Evolutionary conservation across 2,113 vertebrate species (phyloP).

Genomic region (Heterochromis multidens): DNA sequence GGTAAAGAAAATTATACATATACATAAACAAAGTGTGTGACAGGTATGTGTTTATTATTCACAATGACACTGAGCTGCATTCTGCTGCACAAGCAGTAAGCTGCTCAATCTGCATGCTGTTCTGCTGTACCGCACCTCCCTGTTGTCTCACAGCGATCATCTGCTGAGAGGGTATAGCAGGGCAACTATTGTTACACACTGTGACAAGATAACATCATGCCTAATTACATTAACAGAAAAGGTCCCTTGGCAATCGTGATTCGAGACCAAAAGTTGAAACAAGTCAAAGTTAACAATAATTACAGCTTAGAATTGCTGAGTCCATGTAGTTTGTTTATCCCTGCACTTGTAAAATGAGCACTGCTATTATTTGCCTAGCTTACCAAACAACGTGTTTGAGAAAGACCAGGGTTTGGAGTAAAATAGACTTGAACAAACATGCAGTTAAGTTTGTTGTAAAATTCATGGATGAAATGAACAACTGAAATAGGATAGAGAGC

Average conservation of each 20-base stretch:
- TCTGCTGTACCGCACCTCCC: constrained; percentile 30
- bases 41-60: constrained; percentile 52
- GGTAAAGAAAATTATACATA: constrained; percentile 28
- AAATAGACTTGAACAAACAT: neutral
- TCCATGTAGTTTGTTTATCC: neutral
- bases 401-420: neutral
- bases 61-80: constrained; percentile 54
- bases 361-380: neutral
- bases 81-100: constrained; percentile 59
- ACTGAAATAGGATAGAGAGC: neutral
- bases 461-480: neutral
- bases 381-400: neutral
- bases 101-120: constrained; percentile 36
- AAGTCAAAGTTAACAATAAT: neutral
- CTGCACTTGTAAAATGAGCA: neutral
- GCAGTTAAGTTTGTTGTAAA: neutral
- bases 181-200: neutral
- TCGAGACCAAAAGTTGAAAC: neutral
- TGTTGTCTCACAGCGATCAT: constrained; percentile 24
- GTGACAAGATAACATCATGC: constrained; percentile 25
- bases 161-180: constrained; percentile 9
- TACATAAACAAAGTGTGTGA: constrained; percentile 35
- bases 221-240: constrained; percentile 40
- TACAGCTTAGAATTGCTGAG: neutral
- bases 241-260: constrained; percentile 23